Evolutionary conservation across 2,797 vertebrate species (phyloP), one percentile per base, ranked within the genome.

Genomic region (Lacerta viridis): DNA sequence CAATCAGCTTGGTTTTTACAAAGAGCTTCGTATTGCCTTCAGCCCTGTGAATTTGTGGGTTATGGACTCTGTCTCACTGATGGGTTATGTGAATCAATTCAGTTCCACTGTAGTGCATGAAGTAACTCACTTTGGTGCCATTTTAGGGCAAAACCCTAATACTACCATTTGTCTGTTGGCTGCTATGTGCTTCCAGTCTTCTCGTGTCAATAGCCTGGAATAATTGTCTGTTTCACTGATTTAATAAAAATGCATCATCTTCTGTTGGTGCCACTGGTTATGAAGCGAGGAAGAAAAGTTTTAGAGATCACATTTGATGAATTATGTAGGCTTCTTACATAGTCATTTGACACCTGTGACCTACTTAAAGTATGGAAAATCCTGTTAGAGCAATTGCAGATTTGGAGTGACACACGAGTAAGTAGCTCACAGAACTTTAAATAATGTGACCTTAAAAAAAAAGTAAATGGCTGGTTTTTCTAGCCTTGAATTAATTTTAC

Each of bases 401-500:
- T 83, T 79, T 61, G 66, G 66, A 72, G 33, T 79, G 66, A 83
- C 81, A 83, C 15, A 5, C 36, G 41, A 76, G 11, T 69, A 69
- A 79, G 66, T 27, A 84, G 75, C 66, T 79, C 82, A 84, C 10
- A 71, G 66, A 79, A 69, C 11, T 72, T 84, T 71, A 18, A 25
- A 72, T 88, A 78, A 83, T 59, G 55, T 41, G n/a, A 59, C 43
- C 36, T 68, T 78, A n/a, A 10, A 11, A 33, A 68, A 84, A 61
- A 77, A n/a, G 33, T 13, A 59, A 43, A 61, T 18, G 36, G 13
- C 46, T 84, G 64, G 6, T 79, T 61, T 88, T 78, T 71, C 55
- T 23, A 79, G 5, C 55, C 64, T 71, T 59, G 46, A 55, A 78
- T 86, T 80, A 86, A 79, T 88, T 83, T 84, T 55, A 71, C 5